Conservation (phyloP, 2,797 vertebrate genomes). For the Sebastes nivosus region DNA sequence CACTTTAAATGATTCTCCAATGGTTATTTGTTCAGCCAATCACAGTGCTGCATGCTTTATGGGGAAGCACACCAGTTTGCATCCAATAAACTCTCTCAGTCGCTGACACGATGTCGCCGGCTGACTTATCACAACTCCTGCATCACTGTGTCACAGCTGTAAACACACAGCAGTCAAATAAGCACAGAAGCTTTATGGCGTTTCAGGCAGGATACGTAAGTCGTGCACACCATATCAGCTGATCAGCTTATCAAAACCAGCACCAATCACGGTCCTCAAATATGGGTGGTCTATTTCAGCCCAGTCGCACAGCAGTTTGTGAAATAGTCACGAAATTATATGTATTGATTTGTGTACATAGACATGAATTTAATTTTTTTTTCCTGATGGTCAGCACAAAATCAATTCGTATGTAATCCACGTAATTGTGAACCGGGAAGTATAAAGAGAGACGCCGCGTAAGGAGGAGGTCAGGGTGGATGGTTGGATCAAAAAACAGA, state of each 20-base stretch:
- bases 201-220: background rate
- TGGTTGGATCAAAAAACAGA: too few species aligned
- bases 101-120: background rate
- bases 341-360: accelerated
- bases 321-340: accelerated
- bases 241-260: background rate
- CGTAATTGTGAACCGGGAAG: too few species aligned
- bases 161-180: slow-evolving; percentile 14
- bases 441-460: accelerated
- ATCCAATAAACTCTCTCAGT: background rate
- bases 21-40: slow-evolving; percentile 36
- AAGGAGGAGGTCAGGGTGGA: too few species aligned
- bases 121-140: slow-evolving; percentile 14
- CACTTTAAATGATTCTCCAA: slow-evolving; percentile 35
- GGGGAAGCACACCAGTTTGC: slow-evolving; percentile 2
- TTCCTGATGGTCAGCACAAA: too few species aligned
- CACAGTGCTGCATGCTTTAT: slow-evolving; percentile 13
- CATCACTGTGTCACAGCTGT: slow-evolving; percentile 7
- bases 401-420: too few species aligned
- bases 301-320: too few species aligned
- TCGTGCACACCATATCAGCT: background rate
- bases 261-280: background rate
- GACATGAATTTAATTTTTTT: too few species aligned
- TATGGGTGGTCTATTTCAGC: too few species aligned
- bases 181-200: background rate